These are phyloP conservation scores for Tetrao urogallus DNA, from an alignment of 2,113 vertebrate species.

Conservation along the genomic window DNA sequence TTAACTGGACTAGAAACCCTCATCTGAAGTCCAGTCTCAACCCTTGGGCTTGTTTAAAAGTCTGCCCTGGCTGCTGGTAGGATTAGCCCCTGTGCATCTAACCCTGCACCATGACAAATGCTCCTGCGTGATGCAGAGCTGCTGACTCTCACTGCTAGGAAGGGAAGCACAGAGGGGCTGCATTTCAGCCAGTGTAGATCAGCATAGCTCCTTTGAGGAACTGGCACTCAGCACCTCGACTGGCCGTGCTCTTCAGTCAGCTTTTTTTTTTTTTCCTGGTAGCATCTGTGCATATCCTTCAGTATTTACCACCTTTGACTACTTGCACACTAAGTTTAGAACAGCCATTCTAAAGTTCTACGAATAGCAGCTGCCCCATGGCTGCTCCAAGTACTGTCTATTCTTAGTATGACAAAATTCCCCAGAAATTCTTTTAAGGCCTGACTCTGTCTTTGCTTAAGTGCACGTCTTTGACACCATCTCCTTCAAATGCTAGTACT, in stretches of 20 bases:
- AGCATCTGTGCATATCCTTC: slow-evolving; percentile 47
- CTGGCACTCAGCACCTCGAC: slow-evolving; percentile 48
- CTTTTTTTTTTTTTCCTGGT: neutral
- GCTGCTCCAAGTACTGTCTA: slow-evolving; percentile 4
- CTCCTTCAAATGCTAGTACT: neutral
- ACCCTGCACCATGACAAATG: neutral
- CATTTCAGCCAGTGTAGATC: neutral
- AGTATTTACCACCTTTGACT: neutral
- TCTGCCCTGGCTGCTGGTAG: neutral
- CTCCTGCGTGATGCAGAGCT: neutral
- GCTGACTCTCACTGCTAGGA: neutral
- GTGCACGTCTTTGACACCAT: slow-evolving; percentile 9
- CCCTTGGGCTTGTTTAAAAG: neutral
- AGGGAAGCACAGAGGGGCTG: neutral
- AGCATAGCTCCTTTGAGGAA: slow-evolving; percentile 15
- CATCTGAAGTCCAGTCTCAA: neutral
- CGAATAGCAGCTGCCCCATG: slow-evolving; percentile 43
- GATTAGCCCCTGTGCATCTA: neutral
- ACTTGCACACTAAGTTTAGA: slow-evolving; percentile 25
- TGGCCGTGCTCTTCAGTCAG: neutral
- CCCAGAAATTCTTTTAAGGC: slow-evolving; percentile 10
- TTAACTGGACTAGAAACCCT: neutral
- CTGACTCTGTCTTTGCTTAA: slow-evolving; percentile 20
- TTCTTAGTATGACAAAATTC: slow-evolving; percentile 56
- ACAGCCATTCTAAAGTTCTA: slow-evolving; percentile 19